Evolutionary conservation across 2,113 vertebrate species (phyloP).

Genomic region (Gallinago paraguaiae): DNA sequence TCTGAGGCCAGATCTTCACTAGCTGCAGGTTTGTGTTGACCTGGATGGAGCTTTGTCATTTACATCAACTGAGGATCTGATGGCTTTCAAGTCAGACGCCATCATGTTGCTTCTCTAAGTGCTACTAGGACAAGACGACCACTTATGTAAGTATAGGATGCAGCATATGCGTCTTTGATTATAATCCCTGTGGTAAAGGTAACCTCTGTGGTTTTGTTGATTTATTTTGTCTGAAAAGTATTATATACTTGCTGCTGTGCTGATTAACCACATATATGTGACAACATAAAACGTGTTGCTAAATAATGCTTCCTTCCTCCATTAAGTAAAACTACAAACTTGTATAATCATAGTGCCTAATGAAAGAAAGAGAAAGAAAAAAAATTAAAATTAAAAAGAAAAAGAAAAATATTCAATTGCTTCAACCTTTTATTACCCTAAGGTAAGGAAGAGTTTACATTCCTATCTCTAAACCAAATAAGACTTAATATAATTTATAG

Average conservation of each 20-base stretch:
- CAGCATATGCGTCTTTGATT: not conserved
- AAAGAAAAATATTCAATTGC: not conserved
- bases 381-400: not conserved
- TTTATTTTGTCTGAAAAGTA: not conserved
- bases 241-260: not conserved
- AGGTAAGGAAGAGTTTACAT: not conserved
- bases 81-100: not conserved
- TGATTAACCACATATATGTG: not conserved
- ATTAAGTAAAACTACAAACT: not conserved
- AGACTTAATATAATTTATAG: not conserved
- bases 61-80: not conserved
- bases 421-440: not conserved
- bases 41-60: not conserved
- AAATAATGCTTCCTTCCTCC: not conserved
- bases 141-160: not conserved
- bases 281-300: not conserved
- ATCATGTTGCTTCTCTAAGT: not conserved
- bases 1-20: not conserved
- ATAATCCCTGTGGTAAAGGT: not conserved
- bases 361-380: not conserved
- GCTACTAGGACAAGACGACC: not conserved
- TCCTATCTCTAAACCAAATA: not conserved
- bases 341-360: not conserved
- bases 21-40: not conserved
- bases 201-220: not conserved